A percentile compares a stretch with the other conserved stretches of the same genome.
Conservation (phyloP, 2,113 vertebrate genomes). For the Eurypyga helias region DNA sequence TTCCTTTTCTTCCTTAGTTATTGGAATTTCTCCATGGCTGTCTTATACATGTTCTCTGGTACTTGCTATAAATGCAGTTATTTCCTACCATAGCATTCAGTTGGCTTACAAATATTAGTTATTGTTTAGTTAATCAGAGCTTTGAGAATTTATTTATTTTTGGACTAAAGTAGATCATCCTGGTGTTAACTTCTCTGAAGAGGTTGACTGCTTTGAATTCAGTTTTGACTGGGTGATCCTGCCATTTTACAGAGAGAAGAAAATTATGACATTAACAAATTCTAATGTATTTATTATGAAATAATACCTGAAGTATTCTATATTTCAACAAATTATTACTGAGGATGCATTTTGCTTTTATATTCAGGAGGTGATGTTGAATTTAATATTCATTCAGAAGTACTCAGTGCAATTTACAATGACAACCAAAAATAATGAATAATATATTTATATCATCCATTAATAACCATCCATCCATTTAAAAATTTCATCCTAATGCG, state of each 20-base stretch:
- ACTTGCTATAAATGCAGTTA: not conserved
- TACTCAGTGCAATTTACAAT: slow-evolving; percentile 33
- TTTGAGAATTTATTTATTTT: not conserved
- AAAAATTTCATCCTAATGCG: slow-evolving; percentile 45
- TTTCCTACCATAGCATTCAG: not conserved
- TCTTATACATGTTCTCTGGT: not conserved
- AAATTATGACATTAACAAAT: not conserved
- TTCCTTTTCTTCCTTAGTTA: not conserved
- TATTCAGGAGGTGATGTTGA: slow-evolving; percentile 1
- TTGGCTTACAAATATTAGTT: not conserved
- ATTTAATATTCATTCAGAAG: slow-evolving; percentile 48
- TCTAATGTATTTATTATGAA: not conserved
- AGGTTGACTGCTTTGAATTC: not conserved
- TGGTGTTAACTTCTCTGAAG: not conserved
- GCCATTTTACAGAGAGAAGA: not conserved
- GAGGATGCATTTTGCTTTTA: not conserved
- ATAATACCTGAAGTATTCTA: not conserved
- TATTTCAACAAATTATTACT: not conserved
- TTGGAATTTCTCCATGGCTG: not conserved
- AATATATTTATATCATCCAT: slow-evolving; percentile 71
- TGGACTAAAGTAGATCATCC: not conserved
- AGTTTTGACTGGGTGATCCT: not conserved
- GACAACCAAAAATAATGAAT: slow-evolving; percentile 70
- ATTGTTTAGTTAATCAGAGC: not conserved
- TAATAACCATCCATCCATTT: slow-evolving; percentile 66